Base-by-base conservation (phyloP, 1,140 invertebrate species). In the Wasmannia auropunctata region DNA sequence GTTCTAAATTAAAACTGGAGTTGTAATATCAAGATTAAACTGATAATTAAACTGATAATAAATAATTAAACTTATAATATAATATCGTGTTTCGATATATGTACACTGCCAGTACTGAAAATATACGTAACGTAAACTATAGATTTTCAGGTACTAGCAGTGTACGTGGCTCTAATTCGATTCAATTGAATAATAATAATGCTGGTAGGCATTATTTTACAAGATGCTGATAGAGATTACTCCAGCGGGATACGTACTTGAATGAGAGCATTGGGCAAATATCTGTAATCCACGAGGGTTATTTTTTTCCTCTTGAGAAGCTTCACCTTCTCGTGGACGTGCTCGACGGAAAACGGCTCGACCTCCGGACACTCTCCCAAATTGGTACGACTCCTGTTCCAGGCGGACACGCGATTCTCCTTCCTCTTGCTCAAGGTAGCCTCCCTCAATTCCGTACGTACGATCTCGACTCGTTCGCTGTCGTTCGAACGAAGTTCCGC, bases 241-340 rank as follows among this genome's bases (percentile, higher is more conserved):
- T 56, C 28, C 19, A 70, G 1, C 34, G 2, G 25, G 49, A 51
- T 51, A 58, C n/a, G 25, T 79, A 95, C 94, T 92, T 95, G 93
- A 51, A 95, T 89, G 22, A 95, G 87, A 62, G 92, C 92, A 87
- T 91, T 93, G 88, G 94, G 92, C 31, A 95, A 85, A 49, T 90
- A 75, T 34, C 76, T 89, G 51, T 95, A 95, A 28, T 93, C 91
- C 34, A 91, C 51, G 5, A 92, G 37, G 2, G 69, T 49, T n/a
- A 95, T 79, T 3, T 87, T 3, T 77, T 92, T 94, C 65, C 91
- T 95, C 40, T 89, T 93, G 3, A 95, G 79, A 7, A 87, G 76
- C 67, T 77, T 92, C 6, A 89, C 92, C 16, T 91, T 85, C 37
- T 70, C 40, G 6, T 58, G 14, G 7, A 95, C 76, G 49, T 91